Conservation (phyloP, 1,140 invertebrate genomes). For the Trachymyrmex septentrionalis region DNA sequence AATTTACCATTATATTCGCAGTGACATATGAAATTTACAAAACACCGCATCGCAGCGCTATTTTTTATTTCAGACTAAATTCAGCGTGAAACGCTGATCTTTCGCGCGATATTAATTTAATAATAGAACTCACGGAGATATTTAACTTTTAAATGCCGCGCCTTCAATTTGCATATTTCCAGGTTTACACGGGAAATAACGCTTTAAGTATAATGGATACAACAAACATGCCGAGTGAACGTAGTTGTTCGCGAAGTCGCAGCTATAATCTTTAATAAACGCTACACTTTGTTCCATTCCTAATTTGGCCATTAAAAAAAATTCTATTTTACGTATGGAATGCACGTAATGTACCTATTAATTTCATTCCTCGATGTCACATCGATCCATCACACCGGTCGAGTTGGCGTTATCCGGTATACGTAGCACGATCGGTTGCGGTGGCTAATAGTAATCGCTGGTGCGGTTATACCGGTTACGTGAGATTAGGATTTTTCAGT, state of each 20-base stretch:
- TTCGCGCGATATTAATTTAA: slow-evolving; percentile 35
- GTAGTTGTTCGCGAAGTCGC: not conserved
- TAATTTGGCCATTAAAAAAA: not conserved
- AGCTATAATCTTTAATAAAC: slow-evolving; percentile 15
- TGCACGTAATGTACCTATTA: not conserved
- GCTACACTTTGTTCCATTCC: not conserved
- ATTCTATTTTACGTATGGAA: not conserved
- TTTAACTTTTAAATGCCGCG: slow-evolving; percentile 48
- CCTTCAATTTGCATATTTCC: not conserved
- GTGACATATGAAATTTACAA: slow-evolving; percentile 5
- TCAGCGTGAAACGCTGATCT: slow-evolving; percentile 9
- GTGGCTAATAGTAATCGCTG: slow-evolving; percentile 34
- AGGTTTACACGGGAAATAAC: not conserved
- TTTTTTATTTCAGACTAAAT: slow-evolving; percentile 31
- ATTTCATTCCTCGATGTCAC: not conserved
- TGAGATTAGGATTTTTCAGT: slow-evolving; percentile 46
- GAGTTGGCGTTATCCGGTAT: not conserved
- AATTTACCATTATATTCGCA: slow-evolving; percentile 34
- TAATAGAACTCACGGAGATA: slow-evolving; percentile 26
- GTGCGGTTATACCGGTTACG: slow-evolving; percentile 41
- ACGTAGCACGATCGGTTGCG: not conserved
- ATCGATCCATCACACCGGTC: slow-evolving; percentile 23
- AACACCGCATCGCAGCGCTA: not conserved
- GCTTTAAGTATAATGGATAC: slow-evolving; percentile 16
- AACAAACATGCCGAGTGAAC: not conserved